Base-by-base conservation (phyloP, 2,113 vertebrate species). In the Cyprinodon brontotheroides region DNA sequence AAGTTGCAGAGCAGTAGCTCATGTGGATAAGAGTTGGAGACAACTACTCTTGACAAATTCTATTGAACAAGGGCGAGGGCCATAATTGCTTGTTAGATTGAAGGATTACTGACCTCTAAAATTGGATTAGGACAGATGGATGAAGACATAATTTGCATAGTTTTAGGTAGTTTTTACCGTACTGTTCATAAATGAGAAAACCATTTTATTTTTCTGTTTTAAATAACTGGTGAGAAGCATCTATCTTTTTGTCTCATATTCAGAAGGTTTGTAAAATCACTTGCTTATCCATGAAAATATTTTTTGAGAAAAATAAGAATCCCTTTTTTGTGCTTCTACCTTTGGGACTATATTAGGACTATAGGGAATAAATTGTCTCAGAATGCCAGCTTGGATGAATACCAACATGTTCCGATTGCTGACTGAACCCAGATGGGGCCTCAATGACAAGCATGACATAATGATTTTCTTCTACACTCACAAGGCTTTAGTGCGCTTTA, bases 381-480 rank as follows among this genome's bases (percentile, higher is more conserved):
- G 10, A n/a, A 20, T 57, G 20, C n/a, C 20, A 72, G 53, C 17
- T 38, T 4, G 65, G 12, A 39, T 68, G 10, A 29, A n/a, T 66
- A 53, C 4, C 15, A 68, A 75, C 40, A 72, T 86, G 72, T 62
- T 74, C 66, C 48, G 12, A 65, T 62, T 12, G 43, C 47, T 12
- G 71, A 59, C 39, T 69, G 66, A 78, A 60, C 60, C 63, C 65
- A 74, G 77, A 65, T 68, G 80, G 37, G 66, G 59, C 67, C 37
- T 57, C 3, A 65, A 68, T 48, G 39, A 9, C 4, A 4, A 4
- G 48, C 48, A 50, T n/a, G 50, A 68, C 38, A 43, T 38, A 29
- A 38, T 14, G 17, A 17, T 29, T 60, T 15, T 4, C 41, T 39
- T 14, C 9, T 20, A 53, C n/a, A 13, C 13, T 4, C 36, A 40